Evolutionary conservation across 2,888 invertebrate species (phyloP), one percentile per base, ranked within the genome.

Genomic region (Leptopilina drosophilae): DNA sequence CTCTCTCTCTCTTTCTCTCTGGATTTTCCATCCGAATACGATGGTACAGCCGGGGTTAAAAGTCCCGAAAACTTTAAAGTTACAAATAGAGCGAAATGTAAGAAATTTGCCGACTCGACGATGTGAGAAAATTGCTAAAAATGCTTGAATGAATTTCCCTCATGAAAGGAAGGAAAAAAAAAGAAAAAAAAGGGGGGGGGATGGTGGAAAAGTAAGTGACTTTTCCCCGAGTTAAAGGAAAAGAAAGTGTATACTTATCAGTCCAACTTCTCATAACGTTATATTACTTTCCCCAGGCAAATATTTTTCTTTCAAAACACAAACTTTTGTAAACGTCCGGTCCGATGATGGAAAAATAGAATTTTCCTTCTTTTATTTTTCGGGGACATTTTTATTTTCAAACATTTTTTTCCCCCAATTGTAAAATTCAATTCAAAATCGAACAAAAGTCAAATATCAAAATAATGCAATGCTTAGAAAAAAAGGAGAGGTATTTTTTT

Each of bases 141-240:
- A 67, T 67, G 42, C 20, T 15, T 67, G 67, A 67, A 67, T 67
- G 49, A 67, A 67, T 67, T 67, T 67, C 46, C 67, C 46, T 46
- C 15, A 42, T 20, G 20, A 20, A 20, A 20, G 1, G 20, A 20
- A 1, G 1, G 20, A 20, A 20, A 1, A 1, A 20, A 20, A 20
- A 20, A 20, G 1, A 20, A 46, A 46, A 46, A 3, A 33, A 33
- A 26, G 26, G 26, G 26, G 11, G 9, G 46, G 67, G 9, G 20
- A 49, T 20, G 20, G 20, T 20, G 20, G 20, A 20, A 20, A 20
- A 20, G 20, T 20, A 67, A 67, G 20, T 67, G 46, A 49, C 67
- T 67, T 49, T 8, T 46, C 20, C 33, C 33, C 33, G 20, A 67
- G 46, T 46, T 46, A 5, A 49, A 49, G 67, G 33, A 15, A 42